Percentiles rank a stretch among this genome's conserved stretches.
Conservation (phyloP, 2,113 vertebrate genomes). For the Lanius ludovicianus region DNA sequence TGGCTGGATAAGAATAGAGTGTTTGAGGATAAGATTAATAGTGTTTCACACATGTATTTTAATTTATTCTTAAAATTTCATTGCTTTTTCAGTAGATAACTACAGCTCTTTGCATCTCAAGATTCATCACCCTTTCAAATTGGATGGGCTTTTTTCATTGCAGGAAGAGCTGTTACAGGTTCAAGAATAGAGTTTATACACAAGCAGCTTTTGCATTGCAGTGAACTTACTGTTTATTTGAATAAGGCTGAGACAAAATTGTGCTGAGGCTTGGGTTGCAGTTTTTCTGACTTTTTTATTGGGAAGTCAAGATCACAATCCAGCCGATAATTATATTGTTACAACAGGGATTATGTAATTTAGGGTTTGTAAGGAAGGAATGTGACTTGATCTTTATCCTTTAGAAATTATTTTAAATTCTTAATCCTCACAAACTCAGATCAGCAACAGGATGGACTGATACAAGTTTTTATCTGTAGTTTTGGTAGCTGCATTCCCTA, state of each 20-base stretch:
- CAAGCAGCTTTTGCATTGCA: neutral
- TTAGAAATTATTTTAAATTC: neutral
- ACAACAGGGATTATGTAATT: neutral
- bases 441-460: neutral
- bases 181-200: neutral
- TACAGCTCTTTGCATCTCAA: neutral
- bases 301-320: neutral
- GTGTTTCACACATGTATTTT: fast-evolving
- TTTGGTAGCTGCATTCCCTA: neutral
- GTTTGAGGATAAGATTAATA: neutral
- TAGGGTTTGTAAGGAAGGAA: neutral
- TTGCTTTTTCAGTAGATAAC: neutral
- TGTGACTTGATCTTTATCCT: neutral
- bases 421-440: neutral
- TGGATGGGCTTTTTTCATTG: neutral
- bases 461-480: neutral
- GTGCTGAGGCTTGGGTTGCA: neutral
- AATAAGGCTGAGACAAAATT: neutral
- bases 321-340: neutral
- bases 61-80: neutral
- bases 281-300: neutral
- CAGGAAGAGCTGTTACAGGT: neutral
- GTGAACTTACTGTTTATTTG: neutral
- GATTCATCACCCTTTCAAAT: neutral
- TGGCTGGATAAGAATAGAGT: neutral